These are phyloP conservation scores for Chaetorhynchus papuensis DNA, from an alignment of 2,113 vertebrate genomes.

Conservation along the genomic window DNA sequence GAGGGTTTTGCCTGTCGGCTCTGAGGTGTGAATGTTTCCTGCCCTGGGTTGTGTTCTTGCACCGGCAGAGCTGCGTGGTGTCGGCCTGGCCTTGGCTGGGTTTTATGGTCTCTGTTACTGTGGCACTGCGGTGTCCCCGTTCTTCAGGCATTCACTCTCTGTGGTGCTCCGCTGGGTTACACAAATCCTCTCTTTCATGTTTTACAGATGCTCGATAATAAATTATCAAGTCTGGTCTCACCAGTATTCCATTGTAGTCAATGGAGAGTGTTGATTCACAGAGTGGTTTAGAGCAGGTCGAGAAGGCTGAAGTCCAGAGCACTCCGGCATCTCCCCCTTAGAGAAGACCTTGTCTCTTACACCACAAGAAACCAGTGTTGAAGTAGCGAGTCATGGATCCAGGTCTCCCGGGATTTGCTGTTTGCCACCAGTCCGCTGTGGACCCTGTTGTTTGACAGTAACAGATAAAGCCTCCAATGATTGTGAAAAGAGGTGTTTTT, in stretches of 20 bases:
- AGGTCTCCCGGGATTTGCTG: not conserved
- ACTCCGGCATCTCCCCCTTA: not conserved
- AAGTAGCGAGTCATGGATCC: not conserved
- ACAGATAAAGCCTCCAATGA: not conserved
- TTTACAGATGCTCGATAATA: fast-evolving
- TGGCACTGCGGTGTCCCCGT: fast-evolving
- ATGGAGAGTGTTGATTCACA: not conserved
- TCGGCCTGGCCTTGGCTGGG: not conserved
- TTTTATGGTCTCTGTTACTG: not conserved
- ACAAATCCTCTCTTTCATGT: not conserved
- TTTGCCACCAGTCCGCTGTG: not conserved
- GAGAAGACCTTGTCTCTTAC: not conserved
- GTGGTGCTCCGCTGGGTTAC: not conserved
- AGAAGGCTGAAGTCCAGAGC: not conserved
- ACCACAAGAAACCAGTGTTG: not conserved
- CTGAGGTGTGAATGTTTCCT: not conserved
- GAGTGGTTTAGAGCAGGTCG: not conserved
- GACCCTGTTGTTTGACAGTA: not conserved
- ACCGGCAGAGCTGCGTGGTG: fast-evolving
- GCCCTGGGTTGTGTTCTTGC: not conserved
- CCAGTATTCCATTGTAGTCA: not conserved
- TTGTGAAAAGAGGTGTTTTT: not conserved
- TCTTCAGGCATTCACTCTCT: not conserved
- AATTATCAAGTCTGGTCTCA: not conserved
- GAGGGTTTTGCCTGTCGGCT: not conserved